phyloP scores from a whole-genome alignment of 2,888 invertebrate species.

The Acanthococcus lagerstroemiae region DNA sequence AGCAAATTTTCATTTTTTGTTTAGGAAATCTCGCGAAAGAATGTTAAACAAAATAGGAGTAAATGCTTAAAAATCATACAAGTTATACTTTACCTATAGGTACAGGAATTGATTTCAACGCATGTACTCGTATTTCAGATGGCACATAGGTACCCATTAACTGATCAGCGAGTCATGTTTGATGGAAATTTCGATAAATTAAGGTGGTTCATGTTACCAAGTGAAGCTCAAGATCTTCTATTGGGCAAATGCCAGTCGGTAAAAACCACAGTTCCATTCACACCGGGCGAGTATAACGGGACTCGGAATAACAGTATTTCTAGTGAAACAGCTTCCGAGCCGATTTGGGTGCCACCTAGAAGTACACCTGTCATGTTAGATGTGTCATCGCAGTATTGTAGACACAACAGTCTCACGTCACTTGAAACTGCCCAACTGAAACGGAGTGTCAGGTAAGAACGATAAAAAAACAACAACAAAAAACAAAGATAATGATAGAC shows the following conservation, averaged over 20 bases:
- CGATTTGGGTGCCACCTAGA: slow-evolving; percentile 4
- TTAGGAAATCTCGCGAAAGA: no score
- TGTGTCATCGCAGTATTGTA: slow-evolving; percentile 25
- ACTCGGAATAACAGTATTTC: slow-evolving; percentile 31
- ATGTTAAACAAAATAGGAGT: no score
- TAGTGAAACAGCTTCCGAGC: slow-evolving; percentile 24
- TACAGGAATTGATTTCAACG: background rate
- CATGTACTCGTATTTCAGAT: slow-evolving; percentile 41
- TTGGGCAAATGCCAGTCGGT: slow-evolving; percentile 64
- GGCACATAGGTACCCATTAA: slow-evolving; percentile 60
- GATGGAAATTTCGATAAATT: slow-evolving; percentile 56
- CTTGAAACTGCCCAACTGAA: slow-evolving; percentile 15
- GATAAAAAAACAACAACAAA: background rate
- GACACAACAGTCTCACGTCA: slow-evolving; percentile 34
- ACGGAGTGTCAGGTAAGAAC: background rate
- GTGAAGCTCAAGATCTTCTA: slow-evolving; percentile 69
- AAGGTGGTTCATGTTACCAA: slow-evolving; percentile 82
- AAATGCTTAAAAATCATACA: no score
- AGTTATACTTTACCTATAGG: no score
- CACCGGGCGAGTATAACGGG: slow-evolving; percentile 51
- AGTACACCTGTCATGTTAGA: background rate
- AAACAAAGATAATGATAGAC: no score
- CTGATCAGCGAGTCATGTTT: slow-evolving; percentile 64
- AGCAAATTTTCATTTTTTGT: background rate
- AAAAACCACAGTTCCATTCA: slow-evolving; percentile 65